phyloP scores from a whole-genome alignment of 2,888 invertebrate species.

The Nesidiocoris tenuis region DNA sequence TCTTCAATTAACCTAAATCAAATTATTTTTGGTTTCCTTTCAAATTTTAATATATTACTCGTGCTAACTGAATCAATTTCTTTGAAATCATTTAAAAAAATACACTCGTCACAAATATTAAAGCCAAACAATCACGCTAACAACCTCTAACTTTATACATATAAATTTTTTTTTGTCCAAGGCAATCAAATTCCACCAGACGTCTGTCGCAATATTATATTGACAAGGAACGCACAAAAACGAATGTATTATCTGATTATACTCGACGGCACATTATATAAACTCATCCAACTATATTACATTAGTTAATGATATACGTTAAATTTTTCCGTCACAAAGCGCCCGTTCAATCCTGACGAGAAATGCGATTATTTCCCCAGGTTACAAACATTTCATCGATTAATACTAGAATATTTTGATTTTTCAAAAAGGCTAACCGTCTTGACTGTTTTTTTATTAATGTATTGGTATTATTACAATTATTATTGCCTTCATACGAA shows the following conservation, averaged over 20 bases:
- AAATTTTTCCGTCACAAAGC: neutral
- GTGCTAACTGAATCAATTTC: neutral
- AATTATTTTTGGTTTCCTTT: neutral
- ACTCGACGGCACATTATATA: neutral
- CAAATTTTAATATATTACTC: no score
- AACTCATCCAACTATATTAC: neutral
- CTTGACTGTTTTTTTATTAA: neutral
- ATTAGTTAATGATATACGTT: neutral
- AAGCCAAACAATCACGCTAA: constrained; percentile 38
- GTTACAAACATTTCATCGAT: neutral
- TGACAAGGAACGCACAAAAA: neutral
- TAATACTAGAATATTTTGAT: neutral
- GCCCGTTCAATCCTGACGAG: neutral
- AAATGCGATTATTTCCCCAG: neutral
- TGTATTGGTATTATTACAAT: neutral
- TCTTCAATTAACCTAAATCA: neutral
- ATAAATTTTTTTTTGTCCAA: constrained; percentile 17
- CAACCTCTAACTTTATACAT: constrained; percentile 24
- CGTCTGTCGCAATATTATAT: constrained; percentile 7
- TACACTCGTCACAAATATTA: constrained; percentile 23
- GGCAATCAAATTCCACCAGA: constrained; percentile 42
- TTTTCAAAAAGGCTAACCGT: neutral
- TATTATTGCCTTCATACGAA: neutral
- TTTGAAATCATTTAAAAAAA: constrained; percentile 38
- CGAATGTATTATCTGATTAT: neutral